Base-by-base conservation (phyloP, 2,113 vertebrate genomes). In the Tursiops truncatus region DNA sequence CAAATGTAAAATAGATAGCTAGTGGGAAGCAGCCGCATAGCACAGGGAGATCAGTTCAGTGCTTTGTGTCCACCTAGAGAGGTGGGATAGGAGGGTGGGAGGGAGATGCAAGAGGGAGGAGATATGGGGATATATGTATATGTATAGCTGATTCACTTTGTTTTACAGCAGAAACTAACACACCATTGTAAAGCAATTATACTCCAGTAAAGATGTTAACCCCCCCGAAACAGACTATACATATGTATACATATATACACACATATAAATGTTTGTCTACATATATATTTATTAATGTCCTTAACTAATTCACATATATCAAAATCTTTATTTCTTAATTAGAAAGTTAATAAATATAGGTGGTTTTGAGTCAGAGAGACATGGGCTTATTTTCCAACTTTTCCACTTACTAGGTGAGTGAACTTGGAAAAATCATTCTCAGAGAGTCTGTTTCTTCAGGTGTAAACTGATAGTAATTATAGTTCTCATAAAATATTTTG, bases 271-370 rank as follows among this genome's bases (percentile, higher is more conserved):
- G 18, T 50, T 79, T 74, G 3, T 65, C 23, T 47, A 20, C 31
- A 8, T 88, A 20, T 71, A 21, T 63, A 36, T 67, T 77, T 91
- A 28, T 65, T 50, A 90, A 50, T 68, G 38, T 58, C 11, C 17
- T 93, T 90, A 94, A n/a, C 50, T 85, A 87, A 73, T 47, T 88
- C 26, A 25, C 10, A 36, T 44, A 63, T 6, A 79, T 86, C 26
- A 93, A 95, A 96, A 65, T 67, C n/a, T 91, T 94, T 20, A 36
- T 58, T 74, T 25, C 91, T 25, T 87, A 36, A 74, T 79, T 60
- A 86, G 63, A 47, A 84, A 92, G 18, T 68, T 73, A 53, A 63
- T 65, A 84, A 84, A 65, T 77, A 6, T 5, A 76, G 36, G 10
- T 77, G 53, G 11, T 85, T 96, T 93, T 62, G 17, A 91, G 50